A percentile compares a stretch with the other conserved stretches of the same genome.
Conservation (phyloP, 37 sponge, comb jelly and placozoan genomes). For the Aplysina aerophoba region DNA sequence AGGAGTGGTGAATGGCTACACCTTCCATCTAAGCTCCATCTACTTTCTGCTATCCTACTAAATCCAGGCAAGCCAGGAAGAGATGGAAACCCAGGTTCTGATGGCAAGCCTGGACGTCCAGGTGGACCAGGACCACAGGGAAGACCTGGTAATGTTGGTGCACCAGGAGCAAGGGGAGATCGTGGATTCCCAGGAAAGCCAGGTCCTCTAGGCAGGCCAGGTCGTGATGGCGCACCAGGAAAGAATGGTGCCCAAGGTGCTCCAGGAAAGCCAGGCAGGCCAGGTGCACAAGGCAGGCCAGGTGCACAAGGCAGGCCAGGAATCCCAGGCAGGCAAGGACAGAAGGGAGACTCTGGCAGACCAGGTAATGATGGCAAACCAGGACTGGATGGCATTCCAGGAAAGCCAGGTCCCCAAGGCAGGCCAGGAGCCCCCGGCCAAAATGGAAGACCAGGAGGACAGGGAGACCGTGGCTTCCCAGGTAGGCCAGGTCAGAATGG, state of each 20-base stretch:
- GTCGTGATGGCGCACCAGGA: conserved; percentile 15
- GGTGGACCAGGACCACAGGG: conserved; percentile 1
- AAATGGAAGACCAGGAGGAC: conserved; percentile 10
- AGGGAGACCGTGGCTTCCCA: not conserved
- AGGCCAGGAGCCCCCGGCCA: conserved; percentile 5
- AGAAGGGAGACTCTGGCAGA: not conserved
- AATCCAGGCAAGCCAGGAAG: too few species aligned
- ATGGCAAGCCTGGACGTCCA: conserved; percentile 9
- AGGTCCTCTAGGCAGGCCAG: conserved; percentile 24
- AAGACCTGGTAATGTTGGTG: too few species aligned
- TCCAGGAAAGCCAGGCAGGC: conserved; percentile 2
- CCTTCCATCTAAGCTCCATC: too few species aligned
- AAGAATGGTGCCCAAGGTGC: conserved; percentile 24
- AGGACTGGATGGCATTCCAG: not conserved
- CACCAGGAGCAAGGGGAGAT: conserved; percentile 24
- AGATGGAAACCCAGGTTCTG: not conserved
- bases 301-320: conserved; percentile 28
- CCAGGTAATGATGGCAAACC: too few species aligned
- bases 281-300: conserved; percentile 1
- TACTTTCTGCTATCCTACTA: too few species aligned
- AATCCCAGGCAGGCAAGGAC: conserved; percentile 5
- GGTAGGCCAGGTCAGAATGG: not conserved
- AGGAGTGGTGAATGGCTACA: too few species aligned
- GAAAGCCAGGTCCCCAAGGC: not conserved
- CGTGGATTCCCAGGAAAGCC: conserved; percentile 13